Evolutionary conservation across 2,888 invertebrate genomes (phyloP), one percentile per base, ranked within the genome.

Genomic region (Tetragnatha montana): DNA sequence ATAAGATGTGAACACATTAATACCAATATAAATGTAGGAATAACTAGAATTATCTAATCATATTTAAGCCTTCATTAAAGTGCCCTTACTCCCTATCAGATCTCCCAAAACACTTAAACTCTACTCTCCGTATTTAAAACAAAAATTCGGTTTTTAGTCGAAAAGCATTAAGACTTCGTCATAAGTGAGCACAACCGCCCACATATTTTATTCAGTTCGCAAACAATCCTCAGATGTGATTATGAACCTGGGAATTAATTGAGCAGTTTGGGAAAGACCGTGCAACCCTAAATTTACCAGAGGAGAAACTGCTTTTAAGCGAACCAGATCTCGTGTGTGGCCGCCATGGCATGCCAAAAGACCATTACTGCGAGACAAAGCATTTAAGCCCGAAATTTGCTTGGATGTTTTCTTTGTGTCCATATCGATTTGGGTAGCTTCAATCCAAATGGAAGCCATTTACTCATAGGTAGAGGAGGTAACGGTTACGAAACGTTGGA

Each of bases 381-480:
- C 74, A 74, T 76, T 76, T 76, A 76, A 21, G 47, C 50, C 50
- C 7, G 50, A n/a, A 50, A 76, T 76, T 78, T 60, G 60, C 68
- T 51, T 50, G 60, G 60, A 35, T 78, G 78, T 78, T 60, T 60
- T 78, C 21, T 14, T 14, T 22, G 14, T 60, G 17, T 14, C 14
- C 35, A 17, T 78, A 78, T 78, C 60, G 78, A 78, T 60, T 60
- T 60, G 51, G 8, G 60, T 22, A 50, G 22, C 21, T 78, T 21
- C 78, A 22, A 60, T 60, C 60, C 17, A 60, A 60, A 78, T 78
- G 51, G 78, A 35, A 21, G 60, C 19, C 78, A 21, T 68, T 78
- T 60, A 21, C 60, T 10, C 60, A 10, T 60, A 10, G 19, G 60
- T 60, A 78, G 51, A 60, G 60, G 68, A 47, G 47, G 60, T 50